Percentiles rank a stretch among this genome's conserved stretches.
These are phyloP conservation scores for Natator depressus DNA, from an alignment of 2,113 vertebrate species.

Conservation along the genomic window DNA sequence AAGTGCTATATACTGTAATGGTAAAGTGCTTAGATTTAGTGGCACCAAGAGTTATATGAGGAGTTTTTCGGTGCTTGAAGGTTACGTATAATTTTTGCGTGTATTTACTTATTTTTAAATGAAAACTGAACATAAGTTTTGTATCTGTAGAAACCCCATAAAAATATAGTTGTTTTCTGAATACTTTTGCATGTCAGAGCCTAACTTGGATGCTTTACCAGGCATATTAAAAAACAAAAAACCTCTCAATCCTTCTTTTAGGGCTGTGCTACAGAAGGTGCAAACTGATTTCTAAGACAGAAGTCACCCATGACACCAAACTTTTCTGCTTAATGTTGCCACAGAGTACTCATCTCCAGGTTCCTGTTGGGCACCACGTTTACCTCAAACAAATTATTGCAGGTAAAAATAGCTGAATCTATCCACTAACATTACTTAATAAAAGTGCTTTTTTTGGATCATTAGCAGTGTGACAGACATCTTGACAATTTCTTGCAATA, in stretches of 20 bases:
- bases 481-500: background rate
- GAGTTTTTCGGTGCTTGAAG: background rate
- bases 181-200: background rate
- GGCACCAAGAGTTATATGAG: background rate
- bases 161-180: background rate
- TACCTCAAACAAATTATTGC: constrained; percentile 89
- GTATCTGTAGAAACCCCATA: background rate
- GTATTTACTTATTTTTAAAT: background rate
- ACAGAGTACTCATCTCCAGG: constrained; percentile 79
- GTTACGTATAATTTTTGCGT: background rate
- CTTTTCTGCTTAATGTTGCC: constrained; percentile 87
- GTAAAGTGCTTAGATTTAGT: background rate
- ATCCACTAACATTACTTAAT: background rate
- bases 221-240: background rate
- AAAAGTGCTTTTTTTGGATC: background rate
- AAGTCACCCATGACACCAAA: constrained; percentile 88
- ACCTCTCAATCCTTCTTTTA: constrained; percentile 55
- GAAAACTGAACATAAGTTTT: background rate
- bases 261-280: constrained; percentile 89
- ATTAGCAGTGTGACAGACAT: background rate
- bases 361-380: constrained; percentile 91
- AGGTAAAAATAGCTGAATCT: constrained; percentile 78
- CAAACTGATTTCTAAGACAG: constrained; percentile 85
- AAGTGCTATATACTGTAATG: background rate
- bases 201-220: background rate